Conservation (phyloP, 2,888 invertebrate species). For the Andrena fulva region DNA sequence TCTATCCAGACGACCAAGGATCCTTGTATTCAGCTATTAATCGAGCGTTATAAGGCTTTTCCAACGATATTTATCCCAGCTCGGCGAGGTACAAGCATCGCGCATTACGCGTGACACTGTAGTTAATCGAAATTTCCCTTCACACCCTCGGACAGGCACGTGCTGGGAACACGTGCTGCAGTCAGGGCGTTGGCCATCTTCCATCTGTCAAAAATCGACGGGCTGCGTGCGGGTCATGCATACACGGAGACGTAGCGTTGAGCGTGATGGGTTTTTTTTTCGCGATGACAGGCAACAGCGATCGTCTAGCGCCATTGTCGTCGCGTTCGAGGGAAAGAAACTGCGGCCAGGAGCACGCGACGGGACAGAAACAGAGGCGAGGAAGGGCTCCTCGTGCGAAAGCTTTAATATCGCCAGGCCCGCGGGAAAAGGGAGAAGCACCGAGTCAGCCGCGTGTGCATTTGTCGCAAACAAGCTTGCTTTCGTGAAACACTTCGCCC, state of each 20-base stretch:
- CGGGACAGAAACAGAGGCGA: slow-evolving; percentile 9
- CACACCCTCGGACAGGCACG: slow-evolving; percentile 68
- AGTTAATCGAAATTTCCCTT: slow-evolving; percentile 75
- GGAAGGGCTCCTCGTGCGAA: slow-evolving; percentile 28
- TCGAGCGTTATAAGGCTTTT: slow-evolving; percentile 22
- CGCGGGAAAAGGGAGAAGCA: slow-evolving; percentile 28
- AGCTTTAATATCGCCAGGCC: slow-evolving; percentile 52
- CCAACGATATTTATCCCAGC: slow-evolving; percentile 61
- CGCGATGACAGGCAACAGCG: slow-evolving; percentile 52
- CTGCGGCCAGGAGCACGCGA: slow-evolving; percentile 10
- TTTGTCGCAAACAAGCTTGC: slow-evolving; percentile 65
- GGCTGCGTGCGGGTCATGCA: slow-evolving; percentile 65
- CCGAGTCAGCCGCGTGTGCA: slow-evolving; percentile 46
- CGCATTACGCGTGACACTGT: slow-evolving; percentile 68
- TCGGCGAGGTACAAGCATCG: slow-evolving; percentile 49
- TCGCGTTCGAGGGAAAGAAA: neutral
- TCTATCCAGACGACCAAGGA: neutral
- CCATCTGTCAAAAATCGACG: slow-evolving; percentile 75
- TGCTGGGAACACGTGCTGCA: slow-evolving; percentile 66
- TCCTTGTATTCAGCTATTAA: slow-evolving; percentile 16
- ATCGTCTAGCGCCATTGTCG: slow-evolving; percentile 6
- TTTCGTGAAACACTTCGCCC: slow-evolving; percentile 40
- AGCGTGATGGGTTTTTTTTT: slow-evolving; percentile 11
- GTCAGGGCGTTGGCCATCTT: slow-evolving; percentile 67
- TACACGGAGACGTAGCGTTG: slow-evolving; percentile 25